Percentiles rank a stretch among this genome's conserved stretches.
Evolutionary conservation across 2,113 vertebrate genomes (phyloP).

Genomic region (Phylloscopus trochiloides): DNA sequence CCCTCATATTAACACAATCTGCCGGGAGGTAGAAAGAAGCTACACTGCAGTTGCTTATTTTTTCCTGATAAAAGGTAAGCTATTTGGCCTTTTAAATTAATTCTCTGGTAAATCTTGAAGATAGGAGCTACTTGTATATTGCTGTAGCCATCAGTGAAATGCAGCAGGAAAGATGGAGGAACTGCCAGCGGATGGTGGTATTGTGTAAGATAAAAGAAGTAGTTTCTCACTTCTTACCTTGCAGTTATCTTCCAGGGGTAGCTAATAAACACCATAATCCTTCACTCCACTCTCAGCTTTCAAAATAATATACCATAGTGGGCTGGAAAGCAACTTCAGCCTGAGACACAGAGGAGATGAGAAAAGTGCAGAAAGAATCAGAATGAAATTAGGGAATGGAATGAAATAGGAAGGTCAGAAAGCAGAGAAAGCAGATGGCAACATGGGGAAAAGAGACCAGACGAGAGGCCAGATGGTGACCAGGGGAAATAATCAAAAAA

Average conservation of each 20-base stretch:
- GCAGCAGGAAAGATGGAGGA: neutral
- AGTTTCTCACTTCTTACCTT: neutral
- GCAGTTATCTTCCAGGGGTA: neutral
- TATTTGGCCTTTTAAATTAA: neutral
- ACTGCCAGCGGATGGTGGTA: conserved; percentile 28
- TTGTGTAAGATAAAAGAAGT: neutral
- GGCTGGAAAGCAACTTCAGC: neutral
- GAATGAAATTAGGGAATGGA: neutral
- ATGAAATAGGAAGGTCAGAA: neutral
- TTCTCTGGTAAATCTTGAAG: neutral
- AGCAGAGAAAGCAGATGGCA: neutral
- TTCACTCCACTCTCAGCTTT: neutral
- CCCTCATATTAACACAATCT: neutral
- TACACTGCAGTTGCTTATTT: neutral
- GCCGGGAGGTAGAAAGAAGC: neutral
- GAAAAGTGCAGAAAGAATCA: neutral
- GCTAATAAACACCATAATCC: neutral
- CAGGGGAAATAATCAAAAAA: neutral
- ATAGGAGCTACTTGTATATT: neutral
- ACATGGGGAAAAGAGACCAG: neutral
- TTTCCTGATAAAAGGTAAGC: neutral
- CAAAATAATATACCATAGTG: neutral
- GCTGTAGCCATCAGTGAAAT: neutral
- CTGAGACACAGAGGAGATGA: neutral
- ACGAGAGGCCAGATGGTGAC: neutral